Conservation (phyloP, 2,113 vertebrate species). For the Bagarius yarrelli region DNA sequence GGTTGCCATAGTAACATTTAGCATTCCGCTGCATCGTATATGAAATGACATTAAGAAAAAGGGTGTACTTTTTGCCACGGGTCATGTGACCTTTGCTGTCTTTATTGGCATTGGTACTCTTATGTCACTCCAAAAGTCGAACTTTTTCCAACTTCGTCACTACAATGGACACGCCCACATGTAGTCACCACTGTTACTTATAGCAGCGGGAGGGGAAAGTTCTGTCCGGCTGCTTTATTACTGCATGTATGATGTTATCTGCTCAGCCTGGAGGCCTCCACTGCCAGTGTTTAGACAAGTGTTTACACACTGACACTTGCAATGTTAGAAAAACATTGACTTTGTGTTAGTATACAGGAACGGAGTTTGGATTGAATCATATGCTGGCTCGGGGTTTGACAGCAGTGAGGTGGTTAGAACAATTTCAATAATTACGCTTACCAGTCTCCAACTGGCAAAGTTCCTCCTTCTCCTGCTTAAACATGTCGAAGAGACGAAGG, state of each 20-base stretch:
- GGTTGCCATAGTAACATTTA: no score
- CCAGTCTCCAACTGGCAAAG: not conserved
- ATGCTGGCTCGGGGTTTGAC: slow-evolving; percentile 28
- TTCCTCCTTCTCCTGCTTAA: not conserved
- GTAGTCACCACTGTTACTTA: no score
- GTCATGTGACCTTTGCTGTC: no score
- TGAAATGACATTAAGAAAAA: no score
- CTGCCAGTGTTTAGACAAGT: not conserved
- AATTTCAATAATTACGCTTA: slow-evolving; percentile 1
- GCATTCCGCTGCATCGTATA: no score
- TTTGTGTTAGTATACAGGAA: not conserved
- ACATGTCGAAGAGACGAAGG: not conserved
- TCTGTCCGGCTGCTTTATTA: no score
- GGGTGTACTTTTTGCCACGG: no score
- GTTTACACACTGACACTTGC: not conserved
- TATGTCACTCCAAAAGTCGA: no score
- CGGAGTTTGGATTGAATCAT: not conserved
- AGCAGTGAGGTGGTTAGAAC: slow-evolving; percentile 16
- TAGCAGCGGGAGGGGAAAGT: no score
- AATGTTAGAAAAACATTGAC: not conserved
- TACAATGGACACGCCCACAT: no score
- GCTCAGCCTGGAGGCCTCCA: not conserved
- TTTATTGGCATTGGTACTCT: no score
- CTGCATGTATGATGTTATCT: not conserved
- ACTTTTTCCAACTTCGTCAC: no score